A percentile compares a stretch with the other conserved stretches of the same genome.
Conservation (phyloP, 1,140 invertebrate species). For the Drosophila ogumai region DNA sequence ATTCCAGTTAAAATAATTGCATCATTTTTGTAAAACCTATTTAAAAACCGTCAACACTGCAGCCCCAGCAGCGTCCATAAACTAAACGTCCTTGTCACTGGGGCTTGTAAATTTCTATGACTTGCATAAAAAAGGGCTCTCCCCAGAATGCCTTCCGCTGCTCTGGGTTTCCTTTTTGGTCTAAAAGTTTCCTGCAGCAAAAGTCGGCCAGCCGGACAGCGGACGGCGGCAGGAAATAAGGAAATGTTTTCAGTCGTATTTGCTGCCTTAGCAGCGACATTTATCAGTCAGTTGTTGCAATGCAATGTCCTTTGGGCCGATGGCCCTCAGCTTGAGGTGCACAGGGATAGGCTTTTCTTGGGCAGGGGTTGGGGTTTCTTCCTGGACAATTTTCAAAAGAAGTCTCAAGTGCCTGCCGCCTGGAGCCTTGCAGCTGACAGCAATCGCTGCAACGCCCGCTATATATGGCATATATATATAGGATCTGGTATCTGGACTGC, state of each 20-base stretch:
- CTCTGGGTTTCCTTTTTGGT: slow-evolving; percentile 74
- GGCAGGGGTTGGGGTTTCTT: slow-evolving; percentile 33
- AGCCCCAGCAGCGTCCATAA: slow-evolving; percentile 49
- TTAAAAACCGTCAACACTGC: slow-evolving; percentile 8
- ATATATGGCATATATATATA: slow-evolving; percentile 18
- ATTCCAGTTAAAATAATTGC: background rate
- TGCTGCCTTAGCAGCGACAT: slow-evolving; percentile 78
- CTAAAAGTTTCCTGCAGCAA: slow-evolving; percentile 75
- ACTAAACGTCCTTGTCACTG: slow-evolving; percentile 78
- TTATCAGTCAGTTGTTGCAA: slow-evolving; percentile 79
- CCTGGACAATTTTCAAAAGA: slow-evolving; percentile 75
- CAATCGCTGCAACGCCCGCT: slow-evolving; percentile 54
- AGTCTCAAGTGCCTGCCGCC: slow-evolving; percentile 71
- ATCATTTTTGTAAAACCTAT: background rate
- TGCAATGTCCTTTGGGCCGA: slow-evolving; percentile 58
- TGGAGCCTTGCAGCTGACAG: slow-evolving; percentile 56
- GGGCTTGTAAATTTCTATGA: slow-evolving; percentile 82
- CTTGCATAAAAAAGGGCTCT: slow-evolving; percentile 76
- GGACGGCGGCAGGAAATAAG: slow-evolving; percentile 69
- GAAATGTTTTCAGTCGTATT: slow-evolving; percentile 79
- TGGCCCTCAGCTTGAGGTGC: slow-evolving; percentile 31
- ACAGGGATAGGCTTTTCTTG: background rate
- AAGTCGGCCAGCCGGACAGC: slow-evolving; percentile 40
- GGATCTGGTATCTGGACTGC: slow-evolving; percentile 45
- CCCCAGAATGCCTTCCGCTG: slow-evolving; percentile 73